These are phyloP conservation scores for Plestiodon gilberti DNA, from an alignment of 2,113 vertebrate species.

Conservation along the genomic window DNA sequence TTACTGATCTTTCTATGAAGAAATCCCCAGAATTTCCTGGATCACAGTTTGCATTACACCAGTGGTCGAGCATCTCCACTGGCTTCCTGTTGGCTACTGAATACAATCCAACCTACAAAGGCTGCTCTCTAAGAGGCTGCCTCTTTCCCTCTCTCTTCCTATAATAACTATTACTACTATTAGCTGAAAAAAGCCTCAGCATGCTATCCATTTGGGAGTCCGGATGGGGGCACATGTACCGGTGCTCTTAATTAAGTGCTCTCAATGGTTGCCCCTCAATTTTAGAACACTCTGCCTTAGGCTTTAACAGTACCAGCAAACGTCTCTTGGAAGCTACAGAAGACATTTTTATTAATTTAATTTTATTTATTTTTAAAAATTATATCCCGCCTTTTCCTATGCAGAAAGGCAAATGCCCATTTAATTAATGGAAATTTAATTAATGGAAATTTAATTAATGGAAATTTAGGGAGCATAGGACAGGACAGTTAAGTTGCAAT, in stretches of 20 bases:
- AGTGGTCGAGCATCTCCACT: background rate
- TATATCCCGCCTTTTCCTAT: too few relatives aligned
- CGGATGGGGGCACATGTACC: too few relatives aligned
- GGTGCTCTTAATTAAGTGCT: too few relatives aligned
- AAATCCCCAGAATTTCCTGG: too few relatives aligned
- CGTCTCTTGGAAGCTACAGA: background rate
- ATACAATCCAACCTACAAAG: background rate
- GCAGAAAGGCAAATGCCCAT: too few relatives aligned
- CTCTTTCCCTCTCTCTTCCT: background rate
- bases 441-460: too few relatives aligned
- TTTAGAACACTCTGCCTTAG: background rate
- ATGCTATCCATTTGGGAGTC: too few relatives aligned
- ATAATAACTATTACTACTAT: background rate
- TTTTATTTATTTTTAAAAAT: background rate
- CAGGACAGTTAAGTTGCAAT: too few relatives aligned
- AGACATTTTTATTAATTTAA: background rate
- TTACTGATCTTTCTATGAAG: too few relatives aligned
- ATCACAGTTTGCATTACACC: background rate
- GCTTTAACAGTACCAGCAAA: background rate
- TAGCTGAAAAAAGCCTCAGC: background rate
- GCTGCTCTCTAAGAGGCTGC: too few relatives aligned
- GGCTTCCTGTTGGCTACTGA: background rate
- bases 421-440: too few relatives aligned
- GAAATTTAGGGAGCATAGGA: too few relatives aligned
- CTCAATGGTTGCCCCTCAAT: background rate